Conservation (phyloP, 2,888 invertebrate genomes). For the Eupithecia pulchellata region DNA sequence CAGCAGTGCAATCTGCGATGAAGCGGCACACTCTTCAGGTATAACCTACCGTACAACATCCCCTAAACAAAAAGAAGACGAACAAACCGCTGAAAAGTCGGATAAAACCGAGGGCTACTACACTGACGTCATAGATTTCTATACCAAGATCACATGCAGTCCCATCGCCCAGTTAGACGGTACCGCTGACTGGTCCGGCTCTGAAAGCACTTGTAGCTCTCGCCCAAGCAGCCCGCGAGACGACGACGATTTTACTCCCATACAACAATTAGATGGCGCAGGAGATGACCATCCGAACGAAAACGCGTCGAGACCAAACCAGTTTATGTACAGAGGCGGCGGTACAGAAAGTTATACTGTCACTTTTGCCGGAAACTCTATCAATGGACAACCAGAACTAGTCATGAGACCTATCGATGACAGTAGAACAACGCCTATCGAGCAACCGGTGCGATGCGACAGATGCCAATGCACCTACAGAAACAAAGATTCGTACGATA, state of each 20-base stretch:
- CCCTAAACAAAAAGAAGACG: slow-evolving; percentile 77
- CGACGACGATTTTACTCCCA: slow-evolving; percentile 74
- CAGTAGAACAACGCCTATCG: slow-evolving; percentile 72
- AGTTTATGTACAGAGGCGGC: slow-evolving; percentile 79
- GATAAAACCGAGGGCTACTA: slow-evolving; percentile 79
- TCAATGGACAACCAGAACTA: slow-evolving; percentile 79
- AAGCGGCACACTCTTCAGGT: slow-evolving; percentile 76
- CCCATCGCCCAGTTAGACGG: slow-evolving; percentile 89
- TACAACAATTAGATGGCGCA: slow-evolving; percentile 89
- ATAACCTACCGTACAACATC: slow-evolving; percentile 73
- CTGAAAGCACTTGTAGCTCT: slow-evolving; percentile 79
- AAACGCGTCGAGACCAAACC: slow-evolving; percentile 73
- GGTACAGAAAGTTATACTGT: slow-evolving; percentile 81
- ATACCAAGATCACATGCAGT: slow-evolving; percentile 83
- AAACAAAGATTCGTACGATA: slow-evolving; percentile 92
- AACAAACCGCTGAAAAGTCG: slow-evolving; percentile 61
- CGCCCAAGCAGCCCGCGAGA: slow-evolving; percentile 76
- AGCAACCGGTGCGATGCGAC: slow-evolving; percentile 93
- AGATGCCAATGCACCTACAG: slow-evolving; percentile 95
- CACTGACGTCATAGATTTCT: slow-evolving; percentile 82
- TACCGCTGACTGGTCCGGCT: slow-evolving; percentile 88
- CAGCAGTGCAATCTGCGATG: slow-evolving; percentile 64
- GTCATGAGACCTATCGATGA: slow-evolving; percentile 80
- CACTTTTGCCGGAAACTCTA: slow-evolving; percentile 81
- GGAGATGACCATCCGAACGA: slow-evolving; percentile 84